Evolutionary conservation across 2,797 vertebrate genomes (phyloP).

Genomic region (Cichlasoma orientale): DNA sequence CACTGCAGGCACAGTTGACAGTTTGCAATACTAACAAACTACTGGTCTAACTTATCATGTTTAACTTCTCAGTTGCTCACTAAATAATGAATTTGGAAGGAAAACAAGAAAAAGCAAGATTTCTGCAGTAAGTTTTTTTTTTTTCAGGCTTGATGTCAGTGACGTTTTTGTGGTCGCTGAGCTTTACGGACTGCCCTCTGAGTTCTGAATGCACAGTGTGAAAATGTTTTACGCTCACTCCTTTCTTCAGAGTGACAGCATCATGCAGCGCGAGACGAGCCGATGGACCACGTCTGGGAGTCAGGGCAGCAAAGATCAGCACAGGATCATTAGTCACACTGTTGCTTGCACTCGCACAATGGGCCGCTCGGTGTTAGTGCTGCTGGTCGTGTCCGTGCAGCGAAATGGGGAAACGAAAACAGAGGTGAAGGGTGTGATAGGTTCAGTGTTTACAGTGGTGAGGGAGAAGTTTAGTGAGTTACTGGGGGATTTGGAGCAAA

Average conservation of each 20-base stretch:
- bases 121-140: not conserved
- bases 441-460: not conserved
- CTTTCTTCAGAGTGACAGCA: not conserved
- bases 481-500: not conserved
- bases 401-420: not conserved
- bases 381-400: slow-evolving; percentile 16
- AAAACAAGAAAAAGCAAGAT: not conserved
- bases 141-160: not conserved
- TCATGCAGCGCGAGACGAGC: slow-evolving; percentile 45
- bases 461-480: not conserved
- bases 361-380: slow-evolving; percentile 49
- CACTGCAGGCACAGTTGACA: no score
- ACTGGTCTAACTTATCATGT: not conserved
- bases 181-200: not conserved
- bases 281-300: slow-evolving; percentile 8
- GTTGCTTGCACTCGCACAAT: slow-evolving; percentile 30
- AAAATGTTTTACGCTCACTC: not conserved
- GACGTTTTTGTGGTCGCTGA: not conserved
- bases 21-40: not conserved
- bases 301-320: slow-evolving; percentile 29
- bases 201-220: not conserved
- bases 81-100: not conserved
- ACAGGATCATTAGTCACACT: slow-evolving; percentile 46
- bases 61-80: not conserved
- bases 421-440: not conserved